Conservation (phyloP, 2,113 vertebrate species). For the Mesembrinibis cayennensis region DNA sequence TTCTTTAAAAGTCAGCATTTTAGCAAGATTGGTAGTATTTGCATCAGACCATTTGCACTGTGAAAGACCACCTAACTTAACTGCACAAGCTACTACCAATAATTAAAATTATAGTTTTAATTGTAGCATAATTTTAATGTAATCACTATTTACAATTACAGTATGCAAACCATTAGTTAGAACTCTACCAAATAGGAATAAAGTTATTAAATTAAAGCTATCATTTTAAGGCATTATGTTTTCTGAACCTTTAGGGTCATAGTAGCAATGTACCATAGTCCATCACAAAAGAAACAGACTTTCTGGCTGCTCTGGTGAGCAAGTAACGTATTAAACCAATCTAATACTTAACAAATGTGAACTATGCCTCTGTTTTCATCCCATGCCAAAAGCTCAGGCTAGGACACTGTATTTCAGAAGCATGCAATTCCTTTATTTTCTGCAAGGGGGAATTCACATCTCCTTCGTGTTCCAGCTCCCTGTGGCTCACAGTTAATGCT, state of each 20-base stretch:
- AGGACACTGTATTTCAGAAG: neutral
- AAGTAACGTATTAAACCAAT: slow-evolving; percentile 31
- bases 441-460: neutral
- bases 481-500: neutral
- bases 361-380: slow-evolving; percentile 8
- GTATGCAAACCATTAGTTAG: neutral
- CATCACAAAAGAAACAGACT: neutral
- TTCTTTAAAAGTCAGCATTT: neutral
- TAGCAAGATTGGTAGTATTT: neutral
- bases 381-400: neutral
- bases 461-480: neutral
- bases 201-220: neutral
- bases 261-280: neutral
- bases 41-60: neutral
- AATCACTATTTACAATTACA: neutral
- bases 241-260: neutral
- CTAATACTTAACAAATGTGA: slow-evolving; percentile 29
- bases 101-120: neutral
- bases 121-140: neutral
- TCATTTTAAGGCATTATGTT: neutral
- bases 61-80: neutral
- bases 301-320: neutral
- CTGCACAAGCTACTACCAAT: neutral
- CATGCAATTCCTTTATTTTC: neutral
- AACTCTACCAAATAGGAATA: neutral